Evolutionary conservation across 2,888 invertebrate genomes (phyloP).

Genomic region (Chrysomela aeneicollis): DNA sequence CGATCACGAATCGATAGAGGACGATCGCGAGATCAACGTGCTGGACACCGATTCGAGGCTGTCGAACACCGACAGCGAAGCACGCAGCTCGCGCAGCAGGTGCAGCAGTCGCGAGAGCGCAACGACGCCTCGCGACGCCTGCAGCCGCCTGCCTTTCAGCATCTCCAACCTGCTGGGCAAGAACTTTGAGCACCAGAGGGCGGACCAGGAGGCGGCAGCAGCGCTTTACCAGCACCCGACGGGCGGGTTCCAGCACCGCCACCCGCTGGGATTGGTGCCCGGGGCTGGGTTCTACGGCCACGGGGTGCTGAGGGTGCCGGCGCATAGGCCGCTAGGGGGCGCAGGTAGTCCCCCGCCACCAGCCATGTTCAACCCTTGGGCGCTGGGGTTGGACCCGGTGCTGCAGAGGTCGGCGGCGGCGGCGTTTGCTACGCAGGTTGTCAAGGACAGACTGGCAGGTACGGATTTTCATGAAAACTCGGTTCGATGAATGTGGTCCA

Average conservation of each 20-base stretch:
- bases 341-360: conserved; percentile 58
- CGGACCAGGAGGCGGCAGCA: conserved; percentile 53
- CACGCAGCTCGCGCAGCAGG: conserved; percentile 64
- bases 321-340: conserved; percentile 74
- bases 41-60: conserved; percentile 71
- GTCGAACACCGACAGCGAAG: conserved; percentile 71
- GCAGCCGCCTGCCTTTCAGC: conserved; percentile 76
- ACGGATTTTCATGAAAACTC: conserved; percentile 47
- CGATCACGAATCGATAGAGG: conserved; percentile 62
- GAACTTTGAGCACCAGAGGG: conserved; percentile 73
- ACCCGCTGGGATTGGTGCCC: conserved; percentile 56
- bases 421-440: conserved; percentile 81
- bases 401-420: conserved; percentile 72
- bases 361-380: conserved; percentile 60
- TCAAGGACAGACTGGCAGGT: conserved; percentile 85
- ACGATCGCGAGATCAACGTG: conserved; percentile 75
- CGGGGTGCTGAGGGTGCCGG: conserved; percentile 84
- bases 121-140: conserved; percentile 61
- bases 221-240: conserved; percentile 51
- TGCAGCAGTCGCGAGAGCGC: conserved; percentile 63
- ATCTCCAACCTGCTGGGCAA: conserved; percentile 83
- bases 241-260: conserved; percentile 53
- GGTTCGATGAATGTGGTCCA: too few relatives aligned
- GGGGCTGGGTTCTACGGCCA: conserved; percentile 64
- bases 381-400: conserved; percentile 69